Conservation (phyloP, 2,888 invertebrate species). For the Cheilosia grossa region DNA sequence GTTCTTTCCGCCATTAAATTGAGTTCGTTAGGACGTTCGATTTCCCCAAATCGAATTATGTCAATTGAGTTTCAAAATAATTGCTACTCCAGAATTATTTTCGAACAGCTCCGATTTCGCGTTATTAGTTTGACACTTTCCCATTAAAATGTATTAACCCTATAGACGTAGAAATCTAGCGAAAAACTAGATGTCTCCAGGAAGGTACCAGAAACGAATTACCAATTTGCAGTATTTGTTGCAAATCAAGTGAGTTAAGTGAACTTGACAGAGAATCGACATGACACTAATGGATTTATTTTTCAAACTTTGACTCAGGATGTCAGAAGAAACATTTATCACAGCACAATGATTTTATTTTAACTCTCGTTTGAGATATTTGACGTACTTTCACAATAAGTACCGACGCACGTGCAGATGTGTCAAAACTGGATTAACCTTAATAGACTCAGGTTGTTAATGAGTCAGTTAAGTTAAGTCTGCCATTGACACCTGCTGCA, state of each 20-base stretch:
- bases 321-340: constrained; percentile 3
- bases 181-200: not conserved
- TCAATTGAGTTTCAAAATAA: not conserved
- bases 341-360: too few species aligned
- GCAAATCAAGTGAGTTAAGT: not conserved
- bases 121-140: not conserved
- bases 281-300: constrained; percentile 10
- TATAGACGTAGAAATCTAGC: not conserved
- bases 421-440: too few species aligned
- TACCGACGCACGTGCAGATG: too few species aligned
- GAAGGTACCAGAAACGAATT: not conserved
- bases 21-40: not conserved
- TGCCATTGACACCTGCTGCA: not conserved
- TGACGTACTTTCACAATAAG: too few species aligned
- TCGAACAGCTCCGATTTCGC: not conserved
- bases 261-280: not conserved
- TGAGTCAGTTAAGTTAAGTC: not conserved
- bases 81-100: not conserved
- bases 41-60: not conserved
- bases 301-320: not conserved
- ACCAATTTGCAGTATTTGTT: not conserved
- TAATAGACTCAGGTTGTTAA: not conserved
- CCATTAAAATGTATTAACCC: not conserved
- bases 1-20: not conserved
- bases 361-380: too few species aligned